A percentile compares a stretch with the other conserved stretches of the same genome.
These are phyloP conservation scores for Nomada fabriciana DNA, from an alignment of 2,888 invertebrate species.

Conservation along the genomic window DNA sequence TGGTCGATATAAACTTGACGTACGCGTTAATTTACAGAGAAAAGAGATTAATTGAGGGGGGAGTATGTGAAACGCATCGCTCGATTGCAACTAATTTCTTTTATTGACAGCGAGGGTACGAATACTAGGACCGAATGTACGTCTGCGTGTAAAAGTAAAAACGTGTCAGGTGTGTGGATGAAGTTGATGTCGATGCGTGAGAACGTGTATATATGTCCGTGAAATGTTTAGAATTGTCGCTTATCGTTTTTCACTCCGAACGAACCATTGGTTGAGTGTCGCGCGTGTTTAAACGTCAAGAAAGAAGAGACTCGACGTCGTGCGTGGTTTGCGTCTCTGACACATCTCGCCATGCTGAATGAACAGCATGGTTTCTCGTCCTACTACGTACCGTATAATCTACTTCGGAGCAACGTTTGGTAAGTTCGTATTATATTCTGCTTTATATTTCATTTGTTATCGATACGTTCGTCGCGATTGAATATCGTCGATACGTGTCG, in stretches of 20 bases:
- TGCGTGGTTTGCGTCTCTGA: conserved; percentile 35
- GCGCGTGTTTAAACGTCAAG: conserved; percentile 70
- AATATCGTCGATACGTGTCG: background rate
- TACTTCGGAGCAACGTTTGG: conserved; percentile 41
- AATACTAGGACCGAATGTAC: conserved; percentile 27
- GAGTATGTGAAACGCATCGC: too few relatives aligned
- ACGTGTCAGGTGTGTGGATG: conserved; percentile 37
- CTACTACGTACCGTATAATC: conserved; percentile 25
- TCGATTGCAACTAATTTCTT: too few relatives aligned
- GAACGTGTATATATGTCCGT: conserved; percentile 31
- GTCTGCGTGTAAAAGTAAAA: conserved; percentile 26
- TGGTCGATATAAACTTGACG: too few relatives aligned
- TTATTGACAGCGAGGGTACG: too few relatives aligned
- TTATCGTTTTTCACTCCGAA: conserved; percentile 32
- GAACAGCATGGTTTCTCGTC: conserved; percentile 30
- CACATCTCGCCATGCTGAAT: conserved; percentile 60
- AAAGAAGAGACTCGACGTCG: conserved; percentile 63
- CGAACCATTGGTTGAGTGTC: conserved; percentile 44
- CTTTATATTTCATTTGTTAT: background rate
- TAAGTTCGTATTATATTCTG: conserved; percentile 45
- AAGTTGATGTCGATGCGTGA: conserved; percentile 13
- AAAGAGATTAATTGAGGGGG: too few relatives aligned
- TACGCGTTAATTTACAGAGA: too few relatives aligned
- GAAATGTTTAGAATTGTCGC: conserved; percentile 37
- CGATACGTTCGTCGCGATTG: background rate